Percentiles rank a stretch among this genome's conserved stretches.
Conservation (phyloP, 2,797 vertebrate genomes). For the Cuniculus paca region DNA sequence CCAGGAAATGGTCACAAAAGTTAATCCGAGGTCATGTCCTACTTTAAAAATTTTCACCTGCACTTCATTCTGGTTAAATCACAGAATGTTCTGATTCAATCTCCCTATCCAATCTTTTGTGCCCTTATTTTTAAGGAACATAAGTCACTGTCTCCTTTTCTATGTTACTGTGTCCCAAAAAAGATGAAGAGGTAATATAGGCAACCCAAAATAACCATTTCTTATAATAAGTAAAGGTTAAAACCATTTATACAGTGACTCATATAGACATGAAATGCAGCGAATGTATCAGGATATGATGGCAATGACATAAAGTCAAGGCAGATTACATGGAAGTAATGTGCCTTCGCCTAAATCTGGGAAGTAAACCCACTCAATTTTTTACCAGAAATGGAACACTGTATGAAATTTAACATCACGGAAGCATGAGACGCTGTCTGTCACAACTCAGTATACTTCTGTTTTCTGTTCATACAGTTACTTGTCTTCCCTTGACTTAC, state of each 20-base stretch:
- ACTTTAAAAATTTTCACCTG: conserved; percentile 54
- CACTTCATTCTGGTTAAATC: conserved; percentile 7
- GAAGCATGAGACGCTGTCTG: neutral
- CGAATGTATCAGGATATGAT: neutral
- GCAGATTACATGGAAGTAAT: neutral
- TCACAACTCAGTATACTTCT: neutral
- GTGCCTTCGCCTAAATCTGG: neutral
- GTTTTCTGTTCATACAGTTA: neutral
- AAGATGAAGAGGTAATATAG: conserved; percentile 75
- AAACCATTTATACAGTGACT: conserved; percentile 70
- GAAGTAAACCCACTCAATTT: neutral
- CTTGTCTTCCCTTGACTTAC: neutral
- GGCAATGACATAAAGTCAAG: neutral
- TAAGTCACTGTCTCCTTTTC: conserved; percentile 73
- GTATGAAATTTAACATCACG: neutral
- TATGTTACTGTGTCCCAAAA: conserved; percentile 54
- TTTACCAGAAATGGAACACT: neutral
- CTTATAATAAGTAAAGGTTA: conserved; percentile 76
- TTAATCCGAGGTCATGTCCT: neutral
- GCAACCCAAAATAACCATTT: conserved; percentile 70
- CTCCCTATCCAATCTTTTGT: conserved; percentile 36
- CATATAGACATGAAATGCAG: conserved; percentile 40
- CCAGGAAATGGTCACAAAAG: neutral
- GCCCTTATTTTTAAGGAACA: conserved; percentile 72
- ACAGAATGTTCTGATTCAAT: conserved; percentile 52